phyloP scores from a whole-genome alignment of 2,888 invertebrate species.

The Plagodis pulveraria region DNA sequence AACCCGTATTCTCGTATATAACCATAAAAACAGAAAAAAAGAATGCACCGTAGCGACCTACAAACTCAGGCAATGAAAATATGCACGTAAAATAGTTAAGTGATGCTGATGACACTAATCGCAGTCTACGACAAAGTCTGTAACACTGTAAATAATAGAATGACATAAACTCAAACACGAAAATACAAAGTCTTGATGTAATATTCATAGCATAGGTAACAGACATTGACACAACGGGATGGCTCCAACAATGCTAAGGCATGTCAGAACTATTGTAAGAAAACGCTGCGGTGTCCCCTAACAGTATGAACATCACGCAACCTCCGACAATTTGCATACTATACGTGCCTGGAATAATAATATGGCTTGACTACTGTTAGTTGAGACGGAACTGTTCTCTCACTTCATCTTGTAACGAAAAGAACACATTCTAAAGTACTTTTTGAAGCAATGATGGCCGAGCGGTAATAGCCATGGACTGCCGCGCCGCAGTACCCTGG shows the following conservation, averaged over 20 bases:
- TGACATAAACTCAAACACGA: conserved; percentile 8
- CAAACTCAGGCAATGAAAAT: too few species aligned
- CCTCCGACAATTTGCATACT: conserved; percentile 60
- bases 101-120: too few species aligned
- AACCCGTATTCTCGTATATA: too few species aligned
- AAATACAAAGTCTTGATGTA: conserved; percentile 14
- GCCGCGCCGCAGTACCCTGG: too few species aligned
- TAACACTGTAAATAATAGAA: conserved; percentile 13
- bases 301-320: conserved; percentile 62
- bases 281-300: conserved; percentile 38
- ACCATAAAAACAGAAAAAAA: too few species aligned
- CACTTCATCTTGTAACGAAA: conserved; percentile 22
- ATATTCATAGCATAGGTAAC: conserved; percentile 20
- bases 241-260: conserved; percentile 42
- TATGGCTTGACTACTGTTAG: conserved; percentile 38
- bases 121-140: conserved; percentile 1
- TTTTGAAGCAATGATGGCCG: too few species aligned
- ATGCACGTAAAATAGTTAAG: too few species aligned
- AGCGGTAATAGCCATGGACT: too few species aligned
- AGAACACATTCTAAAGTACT: not conserved
- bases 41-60: too few species aligned
- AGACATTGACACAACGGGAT: conserved; percentile 38
- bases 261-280: conserved; percentile 42
- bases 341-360: conserved; percentile 61
- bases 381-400: conserved; percentile 28